Evolutionary conservation across 2,888 invertebrate genomes (phyloP).

Genomic region (Achlya flavicornis): DNA sequence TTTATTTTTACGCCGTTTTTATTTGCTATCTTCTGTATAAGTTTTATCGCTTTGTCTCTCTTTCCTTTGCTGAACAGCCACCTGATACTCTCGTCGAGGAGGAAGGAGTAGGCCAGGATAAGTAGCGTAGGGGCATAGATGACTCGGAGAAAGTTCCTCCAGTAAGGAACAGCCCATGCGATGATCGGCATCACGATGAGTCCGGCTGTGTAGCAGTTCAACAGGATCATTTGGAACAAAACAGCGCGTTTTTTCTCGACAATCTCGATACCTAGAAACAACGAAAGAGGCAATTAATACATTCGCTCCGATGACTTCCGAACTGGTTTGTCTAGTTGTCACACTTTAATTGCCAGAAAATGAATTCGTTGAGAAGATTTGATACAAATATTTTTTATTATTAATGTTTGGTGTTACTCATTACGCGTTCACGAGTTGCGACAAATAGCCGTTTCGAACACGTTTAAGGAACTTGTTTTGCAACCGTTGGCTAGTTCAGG

Average conservation of each 20-base stretch:
- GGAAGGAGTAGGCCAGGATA: slow-evolving; percentile 67
- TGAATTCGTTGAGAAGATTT: neutral
- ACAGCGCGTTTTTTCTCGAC: slow-evolving; percentile 72
- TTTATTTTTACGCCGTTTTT: slow-evolving; percentile 63
- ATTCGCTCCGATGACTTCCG: neutral
- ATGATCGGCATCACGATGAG: slow-evolving; percentile 73
- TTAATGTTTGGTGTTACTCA: neutral
- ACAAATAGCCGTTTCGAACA: slow-evolving; percentile 6
- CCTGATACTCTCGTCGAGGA: slow-evolving; percentile 74
- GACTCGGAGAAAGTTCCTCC: slow-evolving; percentile 70
- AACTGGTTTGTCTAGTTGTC: neutral
- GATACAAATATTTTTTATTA: neutral
- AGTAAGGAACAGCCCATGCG: slow-evolving; percentile 74
- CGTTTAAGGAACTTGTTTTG: slow-evolving; percentile 10
- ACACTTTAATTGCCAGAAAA: neutral
- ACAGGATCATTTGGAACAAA: slow-evolving; percentile 72
- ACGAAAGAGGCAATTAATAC: neutral
- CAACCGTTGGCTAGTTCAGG: neutral
- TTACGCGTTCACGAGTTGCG: neutral
- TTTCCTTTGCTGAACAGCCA: slow-evolving; percentile 78
- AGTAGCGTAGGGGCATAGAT: slow-evolving; percentile 74
- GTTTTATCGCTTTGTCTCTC: slow-evolving; percentile 54
- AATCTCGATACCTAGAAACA: slow-evolving; percentile 69
- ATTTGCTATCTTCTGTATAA: slow-evolving; percentile 70
- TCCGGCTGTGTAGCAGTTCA: slow-evolving; percentile 73